Conservation (phyloP, 2,113 vertebrate species). For the Litocranius walleri region DNA sequence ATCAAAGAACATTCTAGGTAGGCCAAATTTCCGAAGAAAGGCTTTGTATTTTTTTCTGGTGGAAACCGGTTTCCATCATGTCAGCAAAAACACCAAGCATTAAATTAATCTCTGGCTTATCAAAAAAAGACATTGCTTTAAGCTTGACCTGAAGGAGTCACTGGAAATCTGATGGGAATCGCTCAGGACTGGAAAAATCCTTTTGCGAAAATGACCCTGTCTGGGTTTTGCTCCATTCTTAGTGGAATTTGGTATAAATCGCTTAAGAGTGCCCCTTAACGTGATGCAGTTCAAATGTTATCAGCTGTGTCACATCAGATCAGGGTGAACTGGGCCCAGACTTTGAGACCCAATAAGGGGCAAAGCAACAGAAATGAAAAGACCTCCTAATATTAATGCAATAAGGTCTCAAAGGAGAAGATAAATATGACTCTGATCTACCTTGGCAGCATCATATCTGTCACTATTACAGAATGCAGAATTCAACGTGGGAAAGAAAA, state of each 20-base stretch:
- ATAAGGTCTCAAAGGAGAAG: slow-evolving; percentile 35
- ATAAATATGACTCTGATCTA: slow-evolving; percentile 24
- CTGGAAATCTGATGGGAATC: slow-evolving; percentile 54
- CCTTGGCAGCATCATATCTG: slow-evolving; percentile 40
- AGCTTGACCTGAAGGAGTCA: slow-evolving; percentile 45
- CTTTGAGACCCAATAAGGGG: neutral
- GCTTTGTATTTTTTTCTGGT: neutral
- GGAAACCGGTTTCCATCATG: slow-evolving; percentile 37
- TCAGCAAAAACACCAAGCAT: slow-evolving; percentile 60
- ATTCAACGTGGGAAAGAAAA: slow-evolving; percentile 37
- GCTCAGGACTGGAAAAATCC: slow-evolving; percentile 58
- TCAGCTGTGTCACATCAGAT: slow-evolving; percentile 46
- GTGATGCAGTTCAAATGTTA: slow-evolving; percentile 56
- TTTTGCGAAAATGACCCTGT: slow-evolving; percentile 65
- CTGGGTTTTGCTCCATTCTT: slow-evolving; percentile 56
- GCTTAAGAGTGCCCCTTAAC: slow-evolving; percentile 54
- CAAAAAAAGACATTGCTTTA: slow-evolving; percentile 41
- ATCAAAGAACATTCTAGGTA: slow-evolving; percentile 30
- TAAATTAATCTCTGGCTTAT: slow-evolving; percentile 62
- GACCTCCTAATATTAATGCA: slow-evolving; percentile 26
- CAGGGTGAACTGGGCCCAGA: neutral
- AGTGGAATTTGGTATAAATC: slow-evolving; percentile 58
- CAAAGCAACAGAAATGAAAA: slow-evolving; percentile 30
- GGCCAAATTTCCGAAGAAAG: slow-evolving; percentile 32
- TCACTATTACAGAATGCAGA: slow-evolving; percentile 24